phyloP scores from a whole-genome alignment of 2,113 vertebrate genomes.

The Spizaetus ornatus region DNA sequence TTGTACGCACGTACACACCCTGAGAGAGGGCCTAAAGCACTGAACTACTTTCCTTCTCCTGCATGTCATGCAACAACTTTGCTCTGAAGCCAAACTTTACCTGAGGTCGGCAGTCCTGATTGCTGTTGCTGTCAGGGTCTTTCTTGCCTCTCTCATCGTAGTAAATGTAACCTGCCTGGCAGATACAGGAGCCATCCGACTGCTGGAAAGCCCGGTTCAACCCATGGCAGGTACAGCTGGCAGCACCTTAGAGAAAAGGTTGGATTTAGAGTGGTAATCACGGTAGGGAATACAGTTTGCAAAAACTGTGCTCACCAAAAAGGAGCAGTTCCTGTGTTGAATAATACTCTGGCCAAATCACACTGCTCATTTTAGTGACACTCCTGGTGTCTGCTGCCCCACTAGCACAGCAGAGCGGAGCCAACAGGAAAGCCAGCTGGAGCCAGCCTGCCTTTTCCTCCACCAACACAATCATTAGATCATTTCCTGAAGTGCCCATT shows the following conservation, averaged over 20 bases:
- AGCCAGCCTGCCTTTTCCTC: background rate
- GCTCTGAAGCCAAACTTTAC: slow-evolving; percentile 48
- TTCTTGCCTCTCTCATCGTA: slow-evolving; percentile 80
- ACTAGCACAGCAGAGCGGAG: background rate
- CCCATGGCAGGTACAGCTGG: slow-evolving; percentile 81
- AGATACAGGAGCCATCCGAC: slow-evolving; percentile 89
- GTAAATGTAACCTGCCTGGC: slow-evolving; percentile 82
- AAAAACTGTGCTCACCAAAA: fast-evolving
- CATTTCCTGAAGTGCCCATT: background rate
- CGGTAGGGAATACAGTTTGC: background rate
- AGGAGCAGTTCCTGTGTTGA: background rate
- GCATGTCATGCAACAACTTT: background rate
- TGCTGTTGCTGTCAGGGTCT: slow-evolving; percentile 73
- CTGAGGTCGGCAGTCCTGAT: slow-evolving; percentile 86
- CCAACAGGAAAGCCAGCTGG: background rate
- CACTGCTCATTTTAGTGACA: background rate
- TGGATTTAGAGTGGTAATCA: background rate
- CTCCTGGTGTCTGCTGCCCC: background rate
- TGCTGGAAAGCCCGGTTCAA: slow-evolving; percentile 89
- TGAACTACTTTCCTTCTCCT: background rate
- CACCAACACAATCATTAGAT: background rate
- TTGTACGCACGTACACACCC: fast-evolving
- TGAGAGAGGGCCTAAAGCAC: background rate
- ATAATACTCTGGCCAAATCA: background rate
- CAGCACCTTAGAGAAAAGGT: slow-evolving; percentile 71